phyloP scores from a whole-genome alignment of 1,140 invertebrate genomes.

The Leptinotarsa defecta region DNA sequence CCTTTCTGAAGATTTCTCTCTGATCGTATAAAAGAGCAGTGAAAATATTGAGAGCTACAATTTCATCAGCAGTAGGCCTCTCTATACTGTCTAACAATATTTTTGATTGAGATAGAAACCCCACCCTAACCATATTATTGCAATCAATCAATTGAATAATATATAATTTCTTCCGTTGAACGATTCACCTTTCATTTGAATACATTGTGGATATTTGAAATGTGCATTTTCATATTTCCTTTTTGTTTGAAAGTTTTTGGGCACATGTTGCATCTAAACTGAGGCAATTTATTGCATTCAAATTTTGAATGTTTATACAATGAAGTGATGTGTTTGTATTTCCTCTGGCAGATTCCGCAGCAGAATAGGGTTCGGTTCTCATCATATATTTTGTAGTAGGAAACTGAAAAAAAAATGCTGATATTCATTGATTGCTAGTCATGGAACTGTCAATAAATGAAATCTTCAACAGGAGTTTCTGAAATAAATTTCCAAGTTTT shows the following conservation, averaged over 20 bases:
- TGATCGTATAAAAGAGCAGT: too few species aligned
- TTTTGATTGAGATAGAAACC: too few species aligned
- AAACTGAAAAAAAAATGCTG: constrained; percentile 2
- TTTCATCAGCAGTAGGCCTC: too few species aligned
- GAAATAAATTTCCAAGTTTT: too few species aligned
- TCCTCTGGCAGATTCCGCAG: constrained; percentile 58
- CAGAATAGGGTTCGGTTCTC: constrained; percentile 22
- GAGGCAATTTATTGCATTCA: constrained; percentile 52
- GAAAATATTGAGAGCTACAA: too few species aligned
- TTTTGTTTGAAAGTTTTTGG: constrained; percentile 40
- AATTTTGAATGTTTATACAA: constrained; percentile 58
- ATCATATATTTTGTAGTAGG: constrained; percentile 17
- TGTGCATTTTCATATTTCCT: constrained; percentile 41
- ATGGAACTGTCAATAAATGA: too few species aligned
- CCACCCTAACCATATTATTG: too few species aligned
- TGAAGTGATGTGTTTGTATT: constrained; percentile 49
- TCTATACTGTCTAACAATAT: too few species aligned
- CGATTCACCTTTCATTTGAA: background rate
- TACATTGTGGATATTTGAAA: constrained; percentile 30
- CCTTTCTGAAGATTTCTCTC: too few species aligned
- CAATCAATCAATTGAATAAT: too few species aligned
- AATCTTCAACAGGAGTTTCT: too few species aligned
- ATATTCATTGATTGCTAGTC: background rate
- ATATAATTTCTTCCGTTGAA: too few species aligned
- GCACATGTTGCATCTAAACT: constrained; percentile 39